These are phyloP conservation scores for Pelobates fuscus DNA, from an alignment of 2,113 vertebrate species.

Conservation along the genomic window DNA sequence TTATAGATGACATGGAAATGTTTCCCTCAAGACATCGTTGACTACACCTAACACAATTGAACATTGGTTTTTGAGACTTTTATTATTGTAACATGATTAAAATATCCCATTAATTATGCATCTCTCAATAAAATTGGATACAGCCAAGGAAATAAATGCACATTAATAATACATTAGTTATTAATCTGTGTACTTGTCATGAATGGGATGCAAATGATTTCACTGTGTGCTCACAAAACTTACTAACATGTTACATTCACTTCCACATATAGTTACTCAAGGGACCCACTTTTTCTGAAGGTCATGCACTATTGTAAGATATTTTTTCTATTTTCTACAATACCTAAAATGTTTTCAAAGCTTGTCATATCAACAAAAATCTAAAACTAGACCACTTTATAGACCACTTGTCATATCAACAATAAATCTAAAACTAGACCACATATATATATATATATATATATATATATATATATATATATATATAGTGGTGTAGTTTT, in stretches of 20 bases:
- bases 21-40: conserved; percentile 59
- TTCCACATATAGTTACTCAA: neutral
- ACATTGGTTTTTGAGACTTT: conserved; percentile 61
- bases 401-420: too few species aligned
- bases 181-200: conserved; percentile 65
- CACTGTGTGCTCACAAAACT: conserved; percentile 51
- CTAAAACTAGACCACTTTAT: too few species aligned
- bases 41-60: conserved; percentile 60
- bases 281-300: conserved; percentile 26
- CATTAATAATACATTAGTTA: conserved; percentile 71
- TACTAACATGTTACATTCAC: conserved; percentile 48
- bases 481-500: too few species aligned
- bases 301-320: neutral
- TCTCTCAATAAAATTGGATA: conserved; percentile 65
- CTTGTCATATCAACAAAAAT: too few species aligned
- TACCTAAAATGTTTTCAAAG: neutral
- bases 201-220: conserved; percentile 57
- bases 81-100: conserved; percentile 70
- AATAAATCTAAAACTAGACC: too few species aligned
- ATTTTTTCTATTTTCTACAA: neutral
- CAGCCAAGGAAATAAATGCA: conserved; percentile 63
- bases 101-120: conserved; percentile 71
- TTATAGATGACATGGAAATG: conserved; percentile 63
- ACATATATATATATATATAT: too few species aligned
- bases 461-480: too few species aligned